Conservation (phyloP, 1,140 invertebrate species). For the Drosophila sucinea region DNA sequence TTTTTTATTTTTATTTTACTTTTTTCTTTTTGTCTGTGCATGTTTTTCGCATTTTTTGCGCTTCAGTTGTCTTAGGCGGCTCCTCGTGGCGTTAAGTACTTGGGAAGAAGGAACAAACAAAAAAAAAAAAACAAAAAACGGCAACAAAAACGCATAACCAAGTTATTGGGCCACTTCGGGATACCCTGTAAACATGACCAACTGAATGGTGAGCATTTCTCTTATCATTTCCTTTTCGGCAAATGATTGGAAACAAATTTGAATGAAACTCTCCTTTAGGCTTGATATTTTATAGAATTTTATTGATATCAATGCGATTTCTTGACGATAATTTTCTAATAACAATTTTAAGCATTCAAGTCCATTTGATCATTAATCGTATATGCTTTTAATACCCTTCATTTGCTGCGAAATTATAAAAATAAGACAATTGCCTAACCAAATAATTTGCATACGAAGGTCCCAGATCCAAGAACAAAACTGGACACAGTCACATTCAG, state of each 20-base stretch:
- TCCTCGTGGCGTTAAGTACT: conserved; percentile 75
- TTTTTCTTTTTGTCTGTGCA: conserved; percentile 41
- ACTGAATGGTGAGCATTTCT: neutral
- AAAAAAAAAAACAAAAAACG: conserved; percentile 6
- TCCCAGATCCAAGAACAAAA: neutral
- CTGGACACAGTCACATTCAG: neutral
- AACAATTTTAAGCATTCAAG: too few species aligned
- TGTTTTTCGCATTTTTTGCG: conserved; percentile 78
- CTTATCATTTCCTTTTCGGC: too few species aligned
- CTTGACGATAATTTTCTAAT: too few species aligned
- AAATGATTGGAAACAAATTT: too few species aligned
- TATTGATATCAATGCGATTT: too few species aligned
- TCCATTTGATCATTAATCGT: too few species aligned
- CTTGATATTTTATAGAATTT: too few species aligned
- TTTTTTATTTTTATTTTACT: neutral
- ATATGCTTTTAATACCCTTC: too few species aligned
- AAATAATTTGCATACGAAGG: neutral
- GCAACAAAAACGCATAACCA: neutral
- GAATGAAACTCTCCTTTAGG: too few species aligned
- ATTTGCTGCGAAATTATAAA: too few species aligned
- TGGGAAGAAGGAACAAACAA: neutral
- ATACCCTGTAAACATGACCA: neutral
- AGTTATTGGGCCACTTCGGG: neutral
- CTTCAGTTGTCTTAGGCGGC: conserved; percentile 62
- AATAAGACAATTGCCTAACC: neutral